Conservation (phyloP, 2,888 invertebrate genomes). For the Spisula subtruncata region DNA sequence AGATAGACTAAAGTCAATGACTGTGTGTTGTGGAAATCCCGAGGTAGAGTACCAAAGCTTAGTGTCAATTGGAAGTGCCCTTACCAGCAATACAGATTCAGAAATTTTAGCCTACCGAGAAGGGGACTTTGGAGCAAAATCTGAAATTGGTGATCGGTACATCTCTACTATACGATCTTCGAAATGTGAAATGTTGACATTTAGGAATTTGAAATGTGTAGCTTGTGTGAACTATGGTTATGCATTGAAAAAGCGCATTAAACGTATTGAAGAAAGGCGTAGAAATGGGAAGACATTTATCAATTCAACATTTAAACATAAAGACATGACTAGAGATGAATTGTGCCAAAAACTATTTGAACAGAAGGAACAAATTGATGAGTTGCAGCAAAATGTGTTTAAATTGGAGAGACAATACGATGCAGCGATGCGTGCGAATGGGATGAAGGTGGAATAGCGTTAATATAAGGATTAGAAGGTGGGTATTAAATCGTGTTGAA, state of each 20-base stretch:
- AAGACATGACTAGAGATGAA: conserved; percentile 11
- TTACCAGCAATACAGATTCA: background rate
- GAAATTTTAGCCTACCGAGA: background rate
- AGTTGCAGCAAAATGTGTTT: background rate
- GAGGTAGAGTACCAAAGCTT: background rate
- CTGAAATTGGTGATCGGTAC: background rate
- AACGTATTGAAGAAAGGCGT: background rate
- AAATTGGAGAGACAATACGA: background rate
- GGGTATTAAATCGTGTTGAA: too few species aligned
- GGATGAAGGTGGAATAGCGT: background rate
- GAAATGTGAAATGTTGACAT: background rate
- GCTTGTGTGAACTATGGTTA: background rate
- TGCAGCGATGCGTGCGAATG: background rate
- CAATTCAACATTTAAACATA: conserved; percentile 4
- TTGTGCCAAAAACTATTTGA: background rate
- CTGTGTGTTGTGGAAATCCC: background rate
- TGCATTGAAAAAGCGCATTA: background rate
- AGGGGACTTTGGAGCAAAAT: conserved; percentile 5
- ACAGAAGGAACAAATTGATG: background rate
- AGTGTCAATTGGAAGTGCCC: background rate
- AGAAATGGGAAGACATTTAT: background rate
- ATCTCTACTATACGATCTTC: background rate
- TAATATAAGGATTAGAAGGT: background rate
- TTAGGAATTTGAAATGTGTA: background rate
- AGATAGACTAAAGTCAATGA: background rate